Conservation (phyloP, 2,888 invertebrate genomes). For the Trichogramma dendrolimi region DNA sequence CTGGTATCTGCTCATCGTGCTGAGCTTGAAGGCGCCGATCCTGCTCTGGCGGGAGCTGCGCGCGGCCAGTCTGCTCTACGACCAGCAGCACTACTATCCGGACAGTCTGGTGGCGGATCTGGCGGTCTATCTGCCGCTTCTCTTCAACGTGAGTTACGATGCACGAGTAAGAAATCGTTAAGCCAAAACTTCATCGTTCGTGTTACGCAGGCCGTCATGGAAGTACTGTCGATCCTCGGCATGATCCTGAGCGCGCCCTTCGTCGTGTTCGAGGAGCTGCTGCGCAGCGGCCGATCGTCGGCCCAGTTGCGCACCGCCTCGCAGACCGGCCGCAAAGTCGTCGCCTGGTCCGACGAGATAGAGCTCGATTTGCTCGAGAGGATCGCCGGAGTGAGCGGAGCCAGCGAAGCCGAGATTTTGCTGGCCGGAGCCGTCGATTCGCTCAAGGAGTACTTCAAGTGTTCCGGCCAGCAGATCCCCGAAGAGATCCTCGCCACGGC, state of each 20-base stretch:
- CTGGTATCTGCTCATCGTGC: constrained; percentile 45
- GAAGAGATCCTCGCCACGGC: constrained; percentile 63
- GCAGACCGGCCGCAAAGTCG: constrained; percentile 68
- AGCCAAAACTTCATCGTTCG: too few relatives aligned
- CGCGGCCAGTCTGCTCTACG: constrained; percentile 45
- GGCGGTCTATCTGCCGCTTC: constrained; percentile 52
- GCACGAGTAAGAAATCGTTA: constrained; percentile 4
- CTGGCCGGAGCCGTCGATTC: constrained; percentile 63
- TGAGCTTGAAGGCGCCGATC: constrained; percentile 48
- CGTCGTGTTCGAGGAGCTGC: constrained; percentile 58
- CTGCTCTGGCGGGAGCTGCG: constrained; percentile 50
- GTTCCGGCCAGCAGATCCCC: constrained; percentile 56
- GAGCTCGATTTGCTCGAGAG: constrained; percentile 57
- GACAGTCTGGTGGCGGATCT: constrained; percentile 45
- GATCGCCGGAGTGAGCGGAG: constrained; percentile 59
- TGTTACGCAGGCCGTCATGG: constrained; percentile 44
- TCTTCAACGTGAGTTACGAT: constrained; percentile 36
- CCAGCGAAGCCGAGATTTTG: constrained; percentile 63
- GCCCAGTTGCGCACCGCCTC: constrained; percentile 63
- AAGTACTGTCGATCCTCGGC: constrained; percentile 50
- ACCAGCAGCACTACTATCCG: constrained; percentile 45
- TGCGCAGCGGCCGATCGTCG: constrained; percentile 57
- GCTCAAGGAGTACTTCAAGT: constrained; percentile 61
- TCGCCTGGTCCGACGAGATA: constrained; percentile 68
- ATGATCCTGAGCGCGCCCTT: constrained; percentile 55